phyloP scores from a whole-genome alignment of 2,888 invertebrate genomes.

The Ichneumoninae sp. region DNA sequence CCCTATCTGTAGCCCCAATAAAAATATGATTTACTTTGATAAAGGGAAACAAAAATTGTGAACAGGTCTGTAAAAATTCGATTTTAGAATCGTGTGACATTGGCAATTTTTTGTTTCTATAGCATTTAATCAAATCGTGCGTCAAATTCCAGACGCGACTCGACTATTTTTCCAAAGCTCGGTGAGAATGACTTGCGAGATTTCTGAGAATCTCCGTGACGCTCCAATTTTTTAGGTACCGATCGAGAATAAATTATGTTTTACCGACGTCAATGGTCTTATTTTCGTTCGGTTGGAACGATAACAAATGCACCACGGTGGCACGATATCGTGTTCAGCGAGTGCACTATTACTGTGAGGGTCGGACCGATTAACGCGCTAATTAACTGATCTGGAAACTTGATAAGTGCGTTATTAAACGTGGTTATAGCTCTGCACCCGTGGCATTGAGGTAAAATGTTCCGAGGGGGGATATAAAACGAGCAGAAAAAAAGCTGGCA shows the following conservation, averaged over 20 bases:
- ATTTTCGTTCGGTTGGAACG: conserved; percentile 10
- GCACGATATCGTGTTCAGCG: neutral
- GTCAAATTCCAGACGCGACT: neutral
- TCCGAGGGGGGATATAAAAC: conserved; percentile 2
- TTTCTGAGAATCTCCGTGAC: neutral
- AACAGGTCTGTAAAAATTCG: neutral
- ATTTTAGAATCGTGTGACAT: neutral
- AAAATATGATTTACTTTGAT: neutral
- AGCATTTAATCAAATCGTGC: neutral
- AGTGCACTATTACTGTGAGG: conserved; percentile 28
- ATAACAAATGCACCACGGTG: conserved; percentile 19
- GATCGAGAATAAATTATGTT: neutral
- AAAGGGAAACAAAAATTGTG: neutral
- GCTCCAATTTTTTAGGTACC: neutral
- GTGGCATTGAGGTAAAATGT: neutral
- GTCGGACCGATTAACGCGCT: conserved; percentile 69
- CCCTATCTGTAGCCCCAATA: neutral
- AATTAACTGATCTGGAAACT: conserved; percentile 71
- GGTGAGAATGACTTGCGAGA: neutral
- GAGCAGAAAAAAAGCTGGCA: conserved; percentile 12
- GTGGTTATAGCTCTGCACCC: conserved; percentile 61
- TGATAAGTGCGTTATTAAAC: conserved; percentile 71
- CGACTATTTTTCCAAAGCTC: neutral
- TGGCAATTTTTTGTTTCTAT: neutral
- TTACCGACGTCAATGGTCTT: neutral